Conservation (phyloP, 2,113 vertebrate species). For the Thunnus thynnus region DNA sequence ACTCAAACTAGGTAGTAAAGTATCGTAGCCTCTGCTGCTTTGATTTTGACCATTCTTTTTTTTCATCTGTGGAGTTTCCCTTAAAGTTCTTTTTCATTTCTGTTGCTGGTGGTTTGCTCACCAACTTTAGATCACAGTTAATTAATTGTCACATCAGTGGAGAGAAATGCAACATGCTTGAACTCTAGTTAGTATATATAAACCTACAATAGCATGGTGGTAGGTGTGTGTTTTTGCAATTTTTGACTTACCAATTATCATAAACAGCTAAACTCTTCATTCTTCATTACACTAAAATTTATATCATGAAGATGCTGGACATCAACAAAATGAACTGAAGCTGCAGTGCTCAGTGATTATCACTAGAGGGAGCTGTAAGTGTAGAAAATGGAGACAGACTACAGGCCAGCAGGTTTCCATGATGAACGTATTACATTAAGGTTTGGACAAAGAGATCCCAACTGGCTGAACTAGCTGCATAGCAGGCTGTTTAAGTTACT, state of each 20-base stretch:
- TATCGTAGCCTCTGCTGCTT: too few species aligned
- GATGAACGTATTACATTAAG: not conserved
- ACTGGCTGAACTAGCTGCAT: not conserved
- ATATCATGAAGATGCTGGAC: too few species aligned
- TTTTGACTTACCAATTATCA: too few species aligned
- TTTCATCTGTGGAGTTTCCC: not conserved
- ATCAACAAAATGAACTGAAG: not conserved
- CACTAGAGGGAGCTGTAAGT: conserved; percentile 76
- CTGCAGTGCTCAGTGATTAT: not conserved
- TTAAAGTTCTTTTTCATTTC: not conserved
- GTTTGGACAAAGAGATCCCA: conserved; percentile 1
- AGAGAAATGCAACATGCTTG: not conserved
- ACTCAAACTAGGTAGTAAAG: too few species aligned
- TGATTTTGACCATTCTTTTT: not conserved
- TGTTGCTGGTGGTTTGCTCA: not conserved
- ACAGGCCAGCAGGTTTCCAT: not conserved
- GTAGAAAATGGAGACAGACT: conserved; percentile 29
- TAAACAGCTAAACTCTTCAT: too few species aligned
- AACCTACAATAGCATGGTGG: not conserved
- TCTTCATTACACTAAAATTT: not conserved
- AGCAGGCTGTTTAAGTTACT: not conserved
- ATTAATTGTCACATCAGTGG: too few species aligned
- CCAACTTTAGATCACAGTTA: not conserved
- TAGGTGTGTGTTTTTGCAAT: not conserved
- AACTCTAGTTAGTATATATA: not conserved